Conservation (phyloP, 2,888 invertebrate species). For the Athrips mouffetella region DNA sequence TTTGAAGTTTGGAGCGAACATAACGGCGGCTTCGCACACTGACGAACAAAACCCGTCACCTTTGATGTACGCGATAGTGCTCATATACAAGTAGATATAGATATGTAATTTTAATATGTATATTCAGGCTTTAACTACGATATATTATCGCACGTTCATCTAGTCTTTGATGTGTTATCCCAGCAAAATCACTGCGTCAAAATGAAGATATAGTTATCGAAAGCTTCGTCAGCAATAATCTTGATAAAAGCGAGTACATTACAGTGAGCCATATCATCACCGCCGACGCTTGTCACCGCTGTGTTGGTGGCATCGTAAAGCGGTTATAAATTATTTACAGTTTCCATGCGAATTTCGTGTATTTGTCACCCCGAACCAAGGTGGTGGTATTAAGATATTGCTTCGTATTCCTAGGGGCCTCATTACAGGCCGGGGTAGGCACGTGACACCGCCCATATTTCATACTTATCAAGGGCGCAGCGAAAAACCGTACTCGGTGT, state of each 20-base stretch:
- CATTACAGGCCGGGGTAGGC: constrained; percentile 62
- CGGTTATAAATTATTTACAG: constrained; percentile 74
- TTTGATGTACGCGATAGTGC: constrained; percentile 58
- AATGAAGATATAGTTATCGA: constrained; percentile 36
- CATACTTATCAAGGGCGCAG: constrained; percentile 51
- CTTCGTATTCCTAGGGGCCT: constrained; percentile 71
- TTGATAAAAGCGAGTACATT: constrained; percentile 46
- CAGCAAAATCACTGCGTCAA: constrained; percentile 43
- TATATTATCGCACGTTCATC: constrained; percentile 21
- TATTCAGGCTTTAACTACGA: constrained; percentile 37
- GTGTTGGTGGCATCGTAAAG: constrained; percentile 54
- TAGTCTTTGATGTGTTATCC: constrained; percentile 52
- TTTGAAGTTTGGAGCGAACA: constrained; percentile 56
- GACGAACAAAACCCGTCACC: constrained; percentile 38
- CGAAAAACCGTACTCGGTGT: constrained; percentile 34
- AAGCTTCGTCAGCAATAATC: constrained; percentile 56
- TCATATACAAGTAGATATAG: constrained; percentile 32
- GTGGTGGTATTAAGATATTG: constrained; percentile 76
- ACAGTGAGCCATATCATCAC: constrained; percentile 46
- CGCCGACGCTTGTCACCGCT: constrained; percentile 56
- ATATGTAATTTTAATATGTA: constrained; percentile 42
- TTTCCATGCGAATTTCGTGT: constrained; percentile 63
- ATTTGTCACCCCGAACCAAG: constrained; percentile 70
- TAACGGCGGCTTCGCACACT: constrained; percentile 31
- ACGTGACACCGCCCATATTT: constrained; percentile 67